Percentiles rank a stretch among this genome's conserved stretches.
Evolutionary conservation across 2,113 vertebrate genomes (phyloP).

Genomic region (Nothocercus nigrocapillus): DNA sequence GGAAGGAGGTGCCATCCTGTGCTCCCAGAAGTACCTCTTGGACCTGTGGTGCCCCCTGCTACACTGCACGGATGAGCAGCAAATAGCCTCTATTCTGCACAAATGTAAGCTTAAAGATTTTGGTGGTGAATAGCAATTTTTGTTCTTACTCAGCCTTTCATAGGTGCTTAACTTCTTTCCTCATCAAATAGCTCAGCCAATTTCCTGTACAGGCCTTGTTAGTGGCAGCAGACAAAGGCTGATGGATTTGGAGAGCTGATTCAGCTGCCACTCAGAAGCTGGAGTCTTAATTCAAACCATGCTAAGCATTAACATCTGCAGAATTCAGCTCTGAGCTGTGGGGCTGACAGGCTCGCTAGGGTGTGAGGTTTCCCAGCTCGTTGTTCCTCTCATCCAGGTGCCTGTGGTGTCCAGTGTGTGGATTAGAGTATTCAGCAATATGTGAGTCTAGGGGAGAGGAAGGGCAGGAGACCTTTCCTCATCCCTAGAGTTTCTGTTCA

Average conservation of each 20-base stretch:
- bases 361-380: neutral
- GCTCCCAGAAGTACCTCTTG: neutral
- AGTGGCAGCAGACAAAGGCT: neutral
- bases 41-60: neutral
- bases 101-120: neutral
- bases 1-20: neutral
- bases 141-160: neutral
- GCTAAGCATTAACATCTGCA: neutral
- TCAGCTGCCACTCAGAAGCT: neutral
- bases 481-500: neutral
- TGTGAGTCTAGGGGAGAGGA: neutral
- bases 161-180: neutral
- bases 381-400: neutral
- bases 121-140: neutral
- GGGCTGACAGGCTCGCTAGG: too few species aligned
- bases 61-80: neutral
- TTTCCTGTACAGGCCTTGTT: neutral
- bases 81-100: neutral
- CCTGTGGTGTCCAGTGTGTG: fast-evolving
- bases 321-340: neutral
- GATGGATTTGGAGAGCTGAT: neutral
- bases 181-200: neutral
- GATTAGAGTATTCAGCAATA: neutral
- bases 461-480: neutral
- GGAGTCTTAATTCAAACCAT: neutral